These are phyloP conservation scores for Pantala flavescens DNA, from an alignment of 1,140 invertebrate genomes.

Conservation along the genomic window DNA sequence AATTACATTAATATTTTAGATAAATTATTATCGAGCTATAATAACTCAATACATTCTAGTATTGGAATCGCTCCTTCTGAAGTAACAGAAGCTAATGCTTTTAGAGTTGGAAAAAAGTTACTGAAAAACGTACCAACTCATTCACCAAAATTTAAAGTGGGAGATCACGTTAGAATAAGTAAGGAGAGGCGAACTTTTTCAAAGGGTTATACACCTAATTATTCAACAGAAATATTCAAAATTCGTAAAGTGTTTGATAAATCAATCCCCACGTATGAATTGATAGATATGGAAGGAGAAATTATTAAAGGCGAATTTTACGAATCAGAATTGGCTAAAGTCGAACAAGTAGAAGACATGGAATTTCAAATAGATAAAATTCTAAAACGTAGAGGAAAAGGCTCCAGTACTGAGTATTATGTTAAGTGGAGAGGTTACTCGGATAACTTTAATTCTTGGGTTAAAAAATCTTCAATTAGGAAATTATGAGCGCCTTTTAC, in stretches of 20 bases:
- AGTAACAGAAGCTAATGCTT: background rate
- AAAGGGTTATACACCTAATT: constrained; percentile 20
- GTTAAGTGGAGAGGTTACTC: background rate
- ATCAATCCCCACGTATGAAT: background rate
- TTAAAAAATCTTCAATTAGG: background rate
- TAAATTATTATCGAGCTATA: background rate
- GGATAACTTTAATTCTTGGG: background rate
- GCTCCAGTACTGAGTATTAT: background rate
- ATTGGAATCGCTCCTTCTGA: background rate
- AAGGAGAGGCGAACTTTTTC: constrained; percentile 19
- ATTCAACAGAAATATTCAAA: constrained; percentile 20
- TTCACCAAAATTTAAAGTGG: constrained; percentile 17
- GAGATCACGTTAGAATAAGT: constrained; percentile 18
- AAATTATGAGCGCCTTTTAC: background rate
- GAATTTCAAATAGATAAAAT: background rate
- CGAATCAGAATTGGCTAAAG: background rate
- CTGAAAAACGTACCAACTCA: background rate
- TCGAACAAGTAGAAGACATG: background rate
- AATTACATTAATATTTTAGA: background rate
- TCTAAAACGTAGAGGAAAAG: background rate
- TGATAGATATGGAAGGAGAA: background rate
- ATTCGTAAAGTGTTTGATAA: constrained; percentile 16
- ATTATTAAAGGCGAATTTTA: background rate
- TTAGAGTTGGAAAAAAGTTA: background rate
- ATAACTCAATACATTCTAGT: background rate